These are phyloP conservation scores for Ephydatia muelleri DNA, from an alignment of 37 sponge, comb jelly and placozoan genomes.

Conservation along the genomic window DNA sequence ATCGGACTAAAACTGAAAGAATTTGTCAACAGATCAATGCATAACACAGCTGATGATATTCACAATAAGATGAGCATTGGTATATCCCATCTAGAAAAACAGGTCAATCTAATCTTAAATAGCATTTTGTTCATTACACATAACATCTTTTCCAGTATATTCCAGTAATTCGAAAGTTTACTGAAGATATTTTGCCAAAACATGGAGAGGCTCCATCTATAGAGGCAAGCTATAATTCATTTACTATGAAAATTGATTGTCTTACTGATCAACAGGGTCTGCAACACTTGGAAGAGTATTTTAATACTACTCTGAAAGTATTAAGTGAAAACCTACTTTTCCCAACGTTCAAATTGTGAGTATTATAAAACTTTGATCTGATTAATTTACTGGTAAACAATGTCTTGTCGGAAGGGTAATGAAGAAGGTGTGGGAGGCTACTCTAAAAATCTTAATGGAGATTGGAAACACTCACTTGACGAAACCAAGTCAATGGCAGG, in stretches of 20 bases:
- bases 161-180: background rate
- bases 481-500: background rate
- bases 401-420: too few species aligned
- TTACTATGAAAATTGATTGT: background rate
- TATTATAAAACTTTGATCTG: background rate
- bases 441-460: background rate
- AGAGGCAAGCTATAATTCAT: background rate
- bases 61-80: background rate
- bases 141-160: background rate
- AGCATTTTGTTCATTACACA: background rate
- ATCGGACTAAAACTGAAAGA: background rate
- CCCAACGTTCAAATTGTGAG: background rate
- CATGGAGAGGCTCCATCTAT: background rate
- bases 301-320: background rate
- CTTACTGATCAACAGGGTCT: background rate
- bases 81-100: background rate
- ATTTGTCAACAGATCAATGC: background rate
- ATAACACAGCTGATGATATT: background rate
- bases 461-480: background rate
- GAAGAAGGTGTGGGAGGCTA: background rate
- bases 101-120: background rate
- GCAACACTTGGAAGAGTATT: background rate
- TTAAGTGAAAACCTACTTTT: background rate
- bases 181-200: background rate
- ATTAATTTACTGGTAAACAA: background rate